A percentile compares a stretch with the other conserved stretches of the same genome.
phyloP scores from a whole-genome alignment of 2,797 vertebrate species.

The Brotula barbata region DNA sequence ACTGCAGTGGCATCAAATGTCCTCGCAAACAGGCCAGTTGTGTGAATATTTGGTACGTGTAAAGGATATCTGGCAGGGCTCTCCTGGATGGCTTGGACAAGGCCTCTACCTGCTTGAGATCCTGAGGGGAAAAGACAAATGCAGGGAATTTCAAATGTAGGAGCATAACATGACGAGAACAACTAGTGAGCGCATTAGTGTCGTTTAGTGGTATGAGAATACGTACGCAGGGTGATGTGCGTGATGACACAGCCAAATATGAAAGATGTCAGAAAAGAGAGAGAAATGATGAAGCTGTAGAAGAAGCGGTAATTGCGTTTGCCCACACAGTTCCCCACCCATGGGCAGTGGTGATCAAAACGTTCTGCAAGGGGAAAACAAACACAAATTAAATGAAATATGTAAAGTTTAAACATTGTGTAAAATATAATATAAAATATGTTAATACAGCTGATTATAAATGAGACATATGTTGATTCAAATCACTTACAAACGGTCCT shows the following conservation, averaged over 20 bases:
- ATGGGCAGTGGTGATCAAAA: constrained; percentile 97
- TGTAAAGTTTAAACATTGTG: too few species aligned
- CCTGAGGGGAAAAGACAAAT: constrained; percentile 68
- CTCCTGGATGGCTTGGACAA: constrained; percentile 87
- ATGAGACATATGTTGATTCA: too few species aligned
- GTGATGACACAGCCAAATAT: constrained; percentile 95
- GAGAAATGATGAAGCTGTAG: constrained; percentile 94
- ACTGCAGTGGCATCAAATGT: not conserved
- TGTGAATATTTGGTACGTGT: not conserved
- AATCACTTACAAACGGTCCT: too few species aligned
- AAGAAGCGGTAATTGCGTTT: constrained; percentile 97
- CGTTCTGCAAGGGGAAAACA: constrained; percentile 81
- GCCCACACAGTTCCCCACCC: constrained; percentile 98
- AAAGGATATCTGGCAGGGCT: constrained; percentile 99
- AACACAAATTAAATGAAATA: too few species aligned
- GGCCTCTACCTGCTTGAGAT: constrained; percentile 81
- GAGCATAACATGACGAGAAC: not conserved
- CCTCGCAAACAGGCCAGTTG: not conserved
- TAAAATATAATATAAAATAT: too few species aligned
- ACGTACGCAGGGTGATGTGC: constrained; percentile 93
- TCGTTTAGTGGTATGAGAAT: not conserved
- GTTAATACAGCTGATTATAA: too few species aligned
- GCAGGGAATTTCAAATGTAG: not conserved
- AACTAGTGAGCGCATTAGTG: not conserved
- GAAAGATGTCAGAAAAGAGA: constrained; percentile 95